phyloP scores from a whole-genome alignment of 2,113 vertebrate species.

The Heptranchias perlo region DNA sequence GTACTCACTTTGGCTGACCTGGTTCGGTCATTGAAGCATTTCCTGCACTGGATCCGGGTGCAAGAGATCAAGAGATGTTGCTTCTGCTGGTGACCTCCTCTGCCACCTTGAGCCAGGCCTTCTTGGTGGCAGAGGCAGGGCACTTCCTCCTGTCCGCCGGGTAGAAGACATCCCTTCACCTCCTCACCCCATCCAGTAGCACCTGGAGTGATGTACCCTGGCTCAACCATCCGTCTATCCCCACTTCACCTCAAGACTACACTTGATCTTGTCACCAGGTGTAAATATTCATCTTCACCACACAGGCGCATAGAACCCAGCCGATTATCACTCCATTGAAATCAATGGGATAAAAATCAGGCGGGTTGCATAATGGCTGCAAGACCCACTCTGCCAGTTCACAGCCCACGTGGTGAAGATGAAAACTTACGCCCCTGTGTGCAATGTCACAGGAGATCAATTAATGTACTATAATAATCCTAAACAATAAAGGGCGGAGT shows the following conservation, averaged over 20 bases:
- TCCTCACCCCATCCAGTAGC: too few relatives aligned
- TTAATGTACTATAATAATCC: background rate
- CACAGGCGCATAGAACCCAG: background rate
- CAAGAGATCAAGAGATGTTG: too few relatives aligned
- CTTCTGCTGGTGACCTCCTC: too few relatives aligned
- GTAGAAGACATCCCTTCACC: too few relatives aligned
- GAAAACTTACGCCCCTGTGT: background rate
- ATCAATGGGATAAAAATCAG: background rate
- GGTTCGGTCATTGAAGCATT: too few relatives aligned
- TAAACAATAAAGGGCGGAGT: background rate
- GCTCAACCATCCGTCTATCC: background rate
- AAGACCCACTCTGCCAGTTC: background rate
- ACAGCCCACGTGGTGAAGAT: background rate
- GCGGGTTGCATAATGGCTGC: background rate
- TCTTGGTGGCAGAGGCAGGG: too few relatives aligned
- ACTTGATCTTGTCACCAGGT: background rate
- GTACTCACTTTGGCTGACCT: too few relatives aligned
- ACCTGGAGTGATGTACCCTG: background rate
- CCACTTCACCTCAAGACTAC: background rate
- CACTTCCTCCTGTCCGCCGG: too few relatives aligned
- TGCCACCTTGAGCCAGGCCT: too few relatives aligned
- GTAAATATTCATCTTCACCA: background rate
- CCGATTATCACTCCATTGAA: background rate
- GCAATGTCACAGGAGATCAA: background rate
- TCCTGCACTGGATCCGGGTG: too few relatives aligned